These are phyloP conservation scores for Danaus melanippus DNA, from an alignment of 1,140 invertebrate genomes.

Conservation along the genomic window DNA sequence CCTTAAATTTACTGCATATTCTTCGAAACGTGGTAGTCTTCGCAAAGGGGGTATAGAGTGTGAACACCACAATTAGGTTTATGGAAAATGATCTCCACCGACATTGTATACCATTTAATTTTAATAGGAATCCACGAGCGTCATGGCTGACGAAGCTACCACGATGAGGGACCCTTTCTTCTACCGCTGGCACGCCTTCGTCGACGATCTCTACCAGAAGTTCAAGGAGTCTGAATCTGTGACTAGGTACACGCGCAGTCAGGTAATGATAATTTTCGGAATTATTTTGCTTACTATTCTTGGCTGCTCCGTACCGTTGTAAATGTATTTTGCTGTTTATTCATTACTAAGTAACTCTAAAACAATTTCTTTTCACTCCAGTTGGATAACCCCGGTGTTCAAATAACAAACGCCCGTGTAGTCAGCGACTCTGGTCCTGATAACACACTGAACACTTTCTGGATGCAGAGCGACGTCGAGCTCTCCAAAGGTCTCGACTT, in stretches of 20 bases:
- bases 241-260: conserved; percentile 73
- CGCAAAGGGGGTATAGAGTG: too few relatives aligned
- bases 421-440: conserved; percentile 34
- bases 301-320: too few relatives aligned
- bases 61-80: too few relatives aligned
- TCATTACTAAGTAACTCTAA: too few relatives aligned
- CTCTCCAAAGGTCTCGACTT: conserved; percentile 76
- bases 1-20: too few relatives aligned
- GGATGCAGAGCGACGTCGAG: conserved; percentile 75
- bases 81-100: too few relatives aligned
- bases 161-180: conserved; percentile 82
- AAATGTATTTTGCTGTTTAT: too few relatives aligned
- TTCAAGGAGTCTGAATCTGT: conserved; percentile 74
- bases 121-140: conserved; percentile 68
- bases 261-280: conserved; percentile 42
- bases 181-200: conserved; percentile 79
- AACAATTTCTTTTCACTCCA: conserved; percentile 15
- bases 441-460: conserved; percentile 73
- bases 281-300: neutral
- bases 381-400: conserved; percentile 59
- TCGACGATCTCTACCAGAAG: conserved; percentile 77
- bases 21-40: too few relatives aligned
- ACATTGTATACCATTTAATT: conserved; percentile 3
- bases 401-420: conserved; percentile 35
- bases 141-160: conserved; percentile 78